Conservation (phyloP, 2,888 invertebrate species). For the Parnassius smintheus region DNA sequence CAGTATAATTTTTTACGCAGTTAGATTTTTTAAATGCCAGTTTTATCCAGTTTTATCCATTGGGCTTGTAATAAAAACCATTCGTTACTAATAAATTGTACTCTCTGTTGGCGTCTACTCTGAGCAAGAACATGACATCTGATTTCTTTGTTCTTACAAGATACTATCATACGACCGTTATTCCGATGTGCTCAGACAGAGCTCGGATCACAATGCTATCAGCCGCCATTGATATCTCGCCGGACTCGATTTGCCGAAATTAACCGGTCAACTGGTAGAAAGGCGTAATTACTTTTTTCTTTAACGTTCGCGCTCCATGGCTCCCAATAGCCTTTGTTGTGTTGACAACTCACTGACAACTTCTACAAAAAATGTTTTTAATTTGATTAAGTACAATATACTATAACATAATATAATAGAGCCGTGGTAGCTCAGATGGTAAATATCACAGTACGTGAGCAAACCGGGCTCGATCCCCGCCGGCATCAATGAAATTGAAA, state of each 20-base stretch:
- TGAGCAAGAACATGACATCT: slow-evolving; percentile 40
- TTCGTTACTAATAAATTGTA: neutral
- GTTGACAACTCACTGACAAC: slow-evolving; percentile 14
- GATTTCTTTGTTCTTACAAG: slow-evolving; percentile 46
- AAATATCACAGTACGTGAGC: too few species aligned
- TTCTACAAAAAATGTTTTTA: too few species aligned
- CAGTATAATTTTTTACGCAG: too few species aligned
- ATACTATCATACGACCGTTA: slow-evolving; percentile 43
- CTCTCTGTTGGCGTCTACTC: slow-evolving; percentile 25
- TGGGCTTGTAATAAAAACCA: neutral
- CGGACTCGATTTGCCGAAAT: slow-evolving; percentile 36
- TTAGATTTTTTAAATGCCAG: too few species aligned
- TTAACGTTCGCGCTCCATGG: slow-evolving; percentile 2
- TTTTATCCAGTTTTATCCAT: neutral
- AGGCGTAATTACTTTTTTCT: slow-evolving; percentile 44
- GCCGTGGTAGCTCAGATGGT: too few species aligned
- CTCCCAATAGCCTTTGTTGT: slow-evolving; percentile 20
- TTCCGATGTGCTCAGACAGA: slow-evolving; percentile 35
- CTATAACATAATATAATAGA: too few species aligned
- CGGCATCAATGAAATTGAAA: too few species aligned
- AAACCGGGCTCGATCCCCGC: too few species aligned
- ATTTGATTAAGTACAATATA: too few species aligned
- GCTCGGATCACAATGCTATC: slow-evolving; percentile 41
- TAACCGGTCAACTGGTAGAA: slow-evolving; percentile 40
- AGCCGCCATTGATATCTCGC: slow-evolving; percentile 27